Base-by-base conservation (phyloP, 2,888 invertebrate species). In the Branchipolynoe longqiensis region DNA sequence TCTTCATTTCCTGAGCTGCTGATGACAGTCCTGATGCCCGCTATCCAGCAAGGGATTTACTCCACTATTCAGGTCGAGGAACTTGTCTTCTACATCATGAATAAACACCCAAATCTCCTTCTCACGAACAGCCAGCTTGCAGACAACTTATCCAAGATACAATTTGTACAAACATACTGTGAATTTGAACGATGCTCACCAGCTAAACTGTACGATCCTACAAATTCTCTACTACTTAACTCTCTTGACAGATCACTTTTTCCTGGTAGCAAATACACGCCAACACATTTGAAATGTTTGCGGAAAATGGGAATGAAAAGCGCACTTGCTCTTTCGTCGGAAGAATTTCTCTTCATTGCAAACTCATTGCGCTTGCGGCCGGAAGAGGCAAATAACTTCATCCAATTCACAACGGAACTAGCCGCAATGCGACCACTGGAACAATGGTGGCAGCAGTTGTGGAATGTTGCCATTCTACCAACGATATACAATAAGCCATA, bases 1-100 rank as follows among this genome's bases (percentile, higher is more conserved):
- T 18, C 31, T 28, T 22, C 6, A 2, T n/a, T 73, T 33, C 25
- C 73, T 18, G 36, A 87, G 28, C 86, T 58, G 41, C 22, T 73
- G 31, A 36, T 48, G 22, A 69, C 83, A 25, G 33, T 88, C 18
- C 40, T 88, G 25, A 84, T 62, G 14, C 86, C 87, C 22, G 40
- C 88, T 40, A 86, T 89, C 0, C 86, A 90, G 59, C 86, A 86
- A 0, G 88, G 87, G 22, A 84, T 88, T 1, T 88, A 88, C 59
- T 54, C 48, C 14, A 87, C 84, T 4, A 69, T 73, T 38, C 87
- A 89, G 33, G 87, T 86, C 18, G 89, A 87, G 28, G 87, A 25
- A 86, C 86, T 83, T 83, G 87, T 6, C 85, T 90, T 0, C 73
- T 83, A 31, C 85, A 90, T 85, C 87, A 86, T 78, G 62, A 86